phyloP scores from a whole-genome alignment of 2,113 vertebrate species.

The Cynoglossus semilaevis region DNA sequence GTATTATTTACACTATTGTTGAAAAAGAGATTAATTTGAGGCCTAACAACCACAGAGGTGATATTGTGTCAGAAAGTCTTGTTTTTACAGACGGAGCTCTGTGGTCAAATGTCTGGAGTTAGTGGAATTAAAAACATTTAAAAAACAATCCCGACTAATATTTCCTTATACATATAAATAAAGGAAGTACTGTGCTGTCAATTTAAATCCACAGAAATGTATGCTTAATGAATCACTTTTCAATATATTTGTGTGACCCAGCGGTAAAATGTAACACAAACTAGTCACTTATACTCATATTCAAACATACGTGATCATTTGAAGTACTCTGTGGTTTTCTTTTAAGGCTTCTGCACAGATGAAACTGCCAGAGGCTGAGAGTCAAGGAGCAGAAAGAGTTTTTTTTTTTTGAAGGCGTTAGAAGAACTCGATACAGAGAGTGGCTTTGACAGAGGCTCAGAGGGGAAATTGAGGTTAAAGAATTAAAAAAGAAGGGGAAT shows the following conservation, averaged over 20 bases:
- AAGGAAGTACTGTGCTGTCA: too few species aligned
- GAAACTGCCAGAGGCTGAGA: constrained; percentile 25
- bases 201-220: too few species aligned
- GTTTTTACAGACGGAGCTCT: not conserved
- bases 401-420: constrained; percentile 26
- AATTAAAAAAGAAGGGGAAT: constrained; percentile 13
- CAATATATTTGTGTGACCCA: constrained; percentile 16
- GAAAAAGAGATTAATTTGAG: constrained; percentile 6
- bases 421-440: constrained; percentile 31
- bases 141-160: not conserved
- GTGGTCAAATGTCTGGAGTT: not conserved
- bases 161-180: not conserved
- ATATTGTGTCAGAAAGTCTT: not conserved
- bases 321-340: constrained; percentile 20
- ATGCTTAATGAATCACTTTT: too few species aligned
- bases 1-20: constrained; percentile 26
- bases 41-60: not conserved
- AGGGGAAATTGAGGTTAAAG: constrained; percentile 29
- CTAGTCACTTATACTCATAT: constrained; percentile 15
- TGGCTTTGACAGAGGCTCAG: constrained; percentile 20
- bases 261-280: constrained; percentile 9
- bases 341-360: constrained; percentile 21
- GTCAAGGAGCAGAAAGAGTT: constrained; percentile 25
- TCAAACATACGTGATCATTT: constrained; percentile 22
- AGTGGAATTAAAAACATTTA: not conserved